Evolutionary conservation across 1,140 invertebrate species (phyloP).

Genomic region (Eulimnadia texana): DNA sequence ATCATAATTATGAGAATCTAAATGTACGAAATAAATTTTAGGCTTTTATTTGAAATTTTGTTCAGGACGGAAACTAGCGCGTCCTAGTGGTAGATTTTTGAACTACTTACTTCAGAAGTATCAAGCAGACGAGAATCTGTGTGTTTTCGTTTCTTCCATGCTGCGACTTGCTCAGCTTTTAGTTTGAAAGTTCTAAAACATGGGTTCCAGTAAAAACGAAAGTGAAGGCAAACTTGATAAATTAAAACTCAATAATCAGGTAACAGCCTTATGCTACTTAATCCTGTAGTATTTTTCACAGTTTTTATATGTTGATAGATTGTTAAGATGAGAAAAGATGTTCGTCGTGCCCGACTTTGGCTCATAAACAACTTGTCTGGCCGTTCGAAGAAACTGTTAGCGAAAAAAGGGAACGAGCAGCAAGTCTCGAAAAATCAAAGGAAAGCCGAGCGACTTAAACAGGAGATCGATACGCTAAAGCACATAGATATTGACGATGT

Average conservation of each 20-base stretch:
- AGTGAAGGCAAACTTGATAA: background rate
- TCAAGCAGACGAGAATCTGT: too few relatives aligned
- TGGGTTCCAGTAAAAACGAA: background rate
- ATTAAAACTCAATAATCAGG: background rate
- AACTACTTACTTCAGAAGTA: too few relatives aligned
- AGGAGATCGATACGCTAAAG: background rate
- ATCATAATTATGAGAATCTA: too few relatives aligned
- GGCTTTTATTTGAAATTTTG: too few relatives aligned
- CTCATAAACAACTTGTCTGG: background rate
- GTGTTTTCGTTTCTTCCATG: too few relatives aligned
- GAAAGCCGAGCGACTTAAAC: background rate
- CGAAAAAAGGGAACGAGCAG: background rate
- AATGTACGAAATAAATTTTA: too few relatives aligned
- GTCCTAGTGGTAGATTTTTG: too few relatives aligned
- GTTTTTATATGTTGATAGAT: background rate
- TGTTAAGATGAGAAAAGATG: background rate
- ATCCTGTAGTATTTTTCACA: background rate
- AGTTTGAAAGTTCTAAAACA: background rate
- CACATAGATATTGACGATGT: conserved; percentile 1
- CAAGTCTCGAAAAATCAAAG: background rate
- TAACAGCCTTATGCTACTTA: background rate
- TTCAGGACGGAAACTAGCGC: too few relatives aligned
- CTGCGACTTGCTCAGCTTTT: too few relatives aligned
- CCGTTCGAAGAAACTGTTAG: background rate
- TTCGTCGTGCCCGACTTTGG: conserved; percentile 2